phyloP scores from a whole-genome alignment of 2,888 invertebrate species.

The Pterostichus madidus region DNA sequence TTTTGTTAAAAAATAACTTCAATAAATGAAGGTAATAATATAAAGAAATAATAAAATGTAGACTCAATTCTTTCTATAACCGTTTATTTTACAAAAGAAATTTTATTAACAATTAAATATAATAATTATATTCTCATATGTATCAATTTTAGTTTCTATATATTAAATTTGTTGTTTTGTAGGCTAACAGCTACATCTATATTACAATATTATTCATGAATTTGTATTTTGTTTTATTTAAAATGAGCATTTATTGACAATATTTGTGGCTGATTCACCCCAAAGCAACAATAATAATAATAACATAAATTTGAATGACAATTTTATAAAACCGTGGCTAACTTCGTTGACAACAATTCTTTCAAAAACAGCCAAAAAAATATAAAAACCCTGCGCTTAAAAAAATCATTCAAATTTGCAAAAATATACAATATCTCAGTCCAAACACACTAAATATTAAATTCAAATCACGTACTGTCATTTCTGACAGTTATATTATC shows the following conservation, averaged over 20 bases:
- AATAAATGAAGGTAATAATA: too few relatives aligned
- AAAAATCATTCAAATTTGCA: constrained; percentile 9
- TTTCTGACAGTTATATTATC: background rate
- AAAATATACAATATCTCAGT: constrained; percentile 32
- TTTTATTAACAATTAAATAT: constrained; percentile 28
- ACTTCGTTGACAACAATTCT: too few relatives aligned
- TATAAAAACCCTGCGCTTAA: background rate
- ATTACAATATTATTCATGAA: too few relatives aligned
- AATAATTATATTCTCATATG: constrained; percentile 10
- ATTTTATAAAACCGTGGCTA: background rate
- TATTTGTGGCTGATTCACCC: background rate
- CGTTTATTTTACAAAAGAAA: constrained; percentile 41
- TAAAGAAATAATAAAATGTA: too few relatives aligned
- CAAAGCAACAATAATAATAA: background rate
- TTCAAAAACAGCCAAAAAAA: constrained; percentile 5
- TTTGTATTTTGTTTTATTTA: too few relatives aligned
- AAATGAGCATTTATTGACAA: too few relatives aligned
- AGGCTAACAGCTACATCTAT: too few relatives aligned
- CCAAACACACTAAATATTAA: constrained; percentile 23
- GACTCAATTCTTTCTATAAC: background rate
- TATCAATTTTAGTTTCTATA: background rate
- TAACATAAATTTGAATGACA: constrained; percentile 1
- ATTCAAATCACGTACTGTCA: constrained; percentile 48
- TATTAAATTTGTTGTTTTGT: background rate
- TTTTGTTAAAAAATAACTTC: too few relatives aligned